These are phyloP conservation scores for Acleris emargana DNA, from an alignment of 2,888 invertebrate species.

Conservation along the genomic window DNA sequence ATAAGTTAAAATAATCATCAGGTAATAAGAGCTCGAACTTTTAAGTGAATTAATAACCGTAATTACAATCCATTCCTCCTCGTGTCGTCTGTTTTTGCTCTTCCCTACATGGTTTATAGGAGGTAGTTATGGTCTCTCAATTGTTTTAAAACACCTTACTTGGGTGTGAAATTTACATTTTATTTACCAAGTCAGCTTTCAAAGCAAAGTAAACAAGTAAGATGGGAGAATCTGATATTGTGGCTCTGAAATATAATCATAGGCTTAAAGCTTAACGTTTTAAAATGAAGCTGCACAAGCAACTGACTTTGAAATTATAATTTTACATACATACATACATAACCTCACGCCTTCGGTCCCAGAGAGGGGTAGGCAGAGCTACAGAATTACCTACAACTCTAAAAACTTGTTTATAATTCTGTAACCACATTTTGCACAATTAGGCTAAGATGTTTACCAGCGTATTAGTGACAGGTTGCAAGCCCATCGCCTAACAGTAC, in stretches of 20 bases:
- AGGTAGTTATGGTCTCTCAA: conserved; percentile 25
- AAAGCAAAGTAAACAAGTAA: background rate
- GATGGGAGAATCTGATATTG: conserved; percentile 25
- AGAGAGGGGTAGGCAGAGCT: no score
- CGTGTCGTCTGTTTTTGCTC: conserved; percentile 17
- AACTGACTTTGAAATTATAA: background rate
- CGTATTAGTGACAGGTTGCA: no score
- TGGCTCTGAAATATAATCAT: conserved; percentile 6
- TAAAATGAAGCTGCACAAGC: background rate
- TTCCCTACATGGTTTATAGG: conserved; percentile 13
- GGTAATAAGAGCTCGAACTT: conserved; percentile 18
- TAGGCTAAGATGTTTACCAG: no score
- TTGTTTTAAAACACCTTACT: conserved; percentile 34
- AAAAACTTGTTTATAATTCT: no score
- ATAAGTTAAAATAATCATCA: conserved; percentile 30
- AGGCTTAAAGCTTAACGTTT: conserved; percentile 3
- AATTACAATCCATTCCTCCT: conserved; percentile 31
- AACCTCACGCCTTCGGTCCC: no score
- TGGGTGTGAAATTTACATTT: conserved; percentile 31
- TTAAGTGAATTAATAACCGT: conserved; percentile 34
- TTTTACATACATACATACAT: no score
- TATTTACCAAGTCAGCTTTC: conserved; percentile 23
- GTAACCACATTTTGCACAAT: no score
- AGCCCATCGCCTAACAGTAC: no score
- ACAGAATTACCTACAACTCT: no score